phyloP scores from a whole-genome alignment of 2,113 vertebrate species.

The Apodemus speciosus region DNA sequence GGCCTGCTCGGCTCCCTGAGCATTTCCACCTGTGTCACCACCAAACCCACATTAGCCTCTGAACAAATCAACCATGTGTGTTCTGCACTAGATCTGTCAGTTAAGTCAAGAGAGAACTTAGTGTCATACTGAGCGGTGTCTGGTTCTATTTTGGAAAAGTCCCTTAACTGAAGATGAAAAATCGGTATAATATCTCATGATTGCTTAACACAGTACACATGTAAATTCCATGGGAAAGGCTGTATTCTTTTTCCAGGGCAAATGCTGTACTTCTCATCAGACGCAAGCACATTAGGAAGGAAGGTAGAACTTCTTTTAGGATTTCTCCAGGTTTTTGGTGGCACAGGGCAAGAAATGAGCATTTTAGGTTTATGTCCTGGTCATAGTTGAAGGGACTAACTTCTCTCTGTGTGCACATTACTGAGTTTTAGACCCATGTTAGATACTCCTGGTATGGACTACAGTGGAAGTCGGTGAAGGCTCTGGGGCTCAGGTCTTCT shows the following conservation, averaged over 20 bases:
- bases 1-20: constrained; percentile 57
- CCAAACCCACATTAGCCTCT: neutral
- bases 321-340: neutral
- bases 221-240: neutral
- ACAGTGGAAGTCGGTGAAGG: neutral
- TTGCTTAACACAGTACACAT: neutral
- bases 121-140: neutral
- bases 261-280: neutral
- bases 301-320: neutral
- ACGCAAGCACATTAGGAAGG: neutral
- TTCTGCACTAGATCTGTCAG: constrained; percentile 49
- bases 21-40: constrained; percentile 65
- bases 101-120: neutral
- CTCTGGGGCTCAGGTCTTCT: neutral
- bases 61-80: constrained; percentile 63
- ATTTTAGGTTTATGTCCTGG: neutral
- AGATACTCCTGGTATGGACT: neutral
- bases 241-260: neutral
- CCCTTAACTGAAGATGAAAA: constrained; percentile 46
- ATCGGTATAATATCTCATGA: neutral
- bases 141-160: neutral
- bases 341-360: neutral
- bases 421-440: neutral
- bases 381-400: neutral
- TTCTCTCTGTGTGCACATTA: neutral